Evolutionary conservation across 2,888 invertebrate species (phyloP), one percentile per base, ranked within the genome.

Genomic region (Sycophila texana): DNA sequence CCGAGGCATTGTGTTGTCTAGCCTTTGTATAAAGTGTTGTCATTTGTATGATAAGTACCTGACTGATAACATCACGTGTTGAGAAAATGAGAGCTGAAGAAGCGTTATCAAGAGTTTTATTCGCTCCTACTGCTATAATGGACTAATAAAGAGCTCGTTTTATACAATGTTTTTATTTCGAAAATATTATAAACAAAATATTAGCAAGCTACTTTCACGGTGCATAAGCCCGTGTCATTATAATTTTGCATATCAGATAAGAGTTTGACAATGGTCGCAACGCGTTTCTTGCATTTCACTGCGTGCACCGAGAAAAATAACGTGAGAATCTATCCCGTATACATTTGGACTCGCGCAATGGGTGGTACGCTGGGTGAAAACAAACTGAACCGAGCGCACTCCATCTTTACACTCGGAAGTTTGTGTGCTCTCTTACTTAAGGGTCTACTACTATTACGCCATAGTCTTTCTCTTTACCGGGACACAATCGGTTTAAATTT

Each of bases 401-500:
- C 53, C 20, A 30, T 73, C 30, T 73, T 60, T 71, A 18, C 51
- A 60, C 20, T 53, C 60, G 61, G 67, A 63, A 74, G 55, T 55
- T 61, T 14, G 57, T 26, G 57, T n/a, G 60, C 18, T 68, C 47
- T 61, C 67, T 26, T 60, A 75, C 61, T 75, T 26, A 53, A 53
- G 55, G 66, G 61, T 72, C 75, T 39, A 60, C 53, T 68, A 72
- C 77, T 51, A 58, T 77, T 77, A 66, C 77, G 71, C 58, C 77
- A 66, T 47, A 39, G 26, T 20, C 10, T 4, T 55, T 16, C 20
- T n/a, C 30, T 49, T 26, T 71, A 12, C 18, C 57, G 13, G 66
- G 49, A 76, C 75, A 75, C 75, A 75, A 71, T 75, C 74, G 79
- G 47, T 71, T 79, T 70, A 71, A 79, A 72, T 75, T 75, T 68